phyloP scores from a whole-genome alignment of 2,797 vertebrate species.

The Micromesistius poutassou region DNA sequence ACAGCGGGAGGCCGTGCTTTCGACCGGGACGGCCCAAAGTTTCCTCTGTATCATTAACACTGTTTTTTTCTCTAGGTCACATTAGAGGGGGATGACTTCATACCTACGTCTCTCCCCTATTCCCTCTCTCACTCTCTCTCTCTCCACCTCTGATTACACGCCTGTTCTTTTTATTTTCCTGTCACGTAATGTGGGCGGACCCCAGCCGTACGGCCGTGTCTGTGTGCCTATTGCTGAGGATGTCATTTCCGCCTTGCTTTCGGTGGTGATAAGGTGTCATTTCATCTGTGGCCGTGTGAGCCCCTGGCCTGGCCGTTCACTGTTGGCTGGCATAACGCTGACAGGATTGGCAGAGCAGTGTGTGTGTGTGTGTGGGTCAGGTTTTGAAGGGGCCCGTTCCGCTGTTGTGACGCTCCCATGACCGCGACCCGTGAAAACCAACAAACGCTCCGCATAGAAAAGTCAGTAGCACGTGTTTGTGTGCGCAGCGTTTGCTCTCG shows the following conservation, averaged over 20 bases:
- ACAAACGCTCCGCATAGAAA: too few relatives aligned
- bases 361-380: too few relatives aligned
- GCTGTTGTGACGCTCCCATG: not conserved
- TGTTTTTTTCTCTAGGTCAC: too few relatives aligned
- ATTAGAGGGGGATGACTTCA: too few relatives aligned
- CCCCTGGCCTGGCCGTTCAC: not conserved
- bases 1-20: too few relatives aligned
- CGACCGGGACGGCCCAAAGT: too few relatives aligned
- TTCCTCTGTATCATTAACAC: too few relatives aligned
- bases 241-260: slow-evolving; percentile 1
- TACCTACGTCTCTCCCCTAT: not conserved
- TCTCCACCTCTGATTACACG: not conserved
- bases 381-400: slow-evolving; percentile 3
- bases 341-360: too few relatives aligned
- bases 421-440: slow-evolving; percentile 3
- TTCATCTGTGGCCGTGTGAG: slow-evolving; percentile 5
- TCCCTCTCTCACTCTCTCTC: not conserved
- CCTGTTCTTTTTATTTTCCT: slow-evolving; percentile 3
- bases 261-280: slow-evolving; percentile 6
- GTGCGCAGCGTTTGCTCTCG: slow-evolving; percentile 4
- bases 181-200: not conserved
- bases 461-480: not conserved
- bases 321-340: not conserved
- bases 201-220: slow-evolving; percentile 5
- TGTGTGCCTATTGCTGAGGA: not conserved